Base-by-base conservation (phyloP, 2,113 vertebrate genomes). In the Rafetus swinhoei region DNA sequence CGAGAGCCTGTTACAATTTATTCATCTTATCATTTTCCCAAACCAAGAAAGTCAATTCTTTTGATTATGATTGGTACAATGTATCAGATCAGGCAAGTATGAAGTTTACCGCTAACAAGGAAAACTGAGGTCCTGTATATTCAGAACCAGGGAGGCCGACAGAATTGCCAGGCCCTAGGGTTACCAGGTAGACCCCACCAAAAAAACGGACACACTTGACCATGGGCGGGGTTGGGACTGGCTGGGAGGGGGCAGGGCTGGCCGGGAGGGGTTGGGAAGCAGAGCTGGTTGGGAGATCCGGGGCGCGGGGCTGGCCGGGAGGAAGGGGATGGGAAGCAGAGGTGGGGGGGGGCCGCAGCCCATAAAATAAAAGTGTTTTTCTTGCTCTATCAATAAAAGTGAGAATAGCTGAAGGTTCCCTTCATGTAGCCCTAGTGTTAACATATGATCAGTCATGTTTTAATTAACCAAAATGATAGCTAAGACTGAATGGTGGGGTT, bases 1-100 rank as follows among this genome's bases (percentile, higher is more conserved):
- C 99, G 55, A 98, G 99, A 87, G 99, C 99, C 96, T 99, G 99
- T 97, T 99, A 99, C 98, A 99, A 99, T 93, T 97, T 99, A 96
- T 98, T 99, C 59, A 99, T 99, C 93, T 93, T 99, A 90, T 98
- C 98, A 0, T 98, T 99, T 91, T 98, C 99, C 25, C 98, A 98
- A 97, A 98, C 97, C 76, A 99, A 98, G 95, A 98, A 96, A 39
- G 98, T 99, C 4, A 98, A 98, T 94, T 99, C 99, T 53, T 99
- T 99, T 82, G 99, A 99, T 95, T 99, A 99, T 0, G 99, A 99
- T 97, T 99, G 99, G 99, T 99, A 99, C 98, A 99, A 99, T 18
- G 99, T 99, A 18, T 99, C 99, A 32, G 99, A 99, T 97, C 99
- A 99, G 99, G 99, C 98, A 95, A 97, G 98, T 98, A 92, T 79